These are phyloP conservation scores for Brachycybe producta DNA, from an alignment of 2,888 invertebrate genomes.

Conservation along the genomic window DNA sequence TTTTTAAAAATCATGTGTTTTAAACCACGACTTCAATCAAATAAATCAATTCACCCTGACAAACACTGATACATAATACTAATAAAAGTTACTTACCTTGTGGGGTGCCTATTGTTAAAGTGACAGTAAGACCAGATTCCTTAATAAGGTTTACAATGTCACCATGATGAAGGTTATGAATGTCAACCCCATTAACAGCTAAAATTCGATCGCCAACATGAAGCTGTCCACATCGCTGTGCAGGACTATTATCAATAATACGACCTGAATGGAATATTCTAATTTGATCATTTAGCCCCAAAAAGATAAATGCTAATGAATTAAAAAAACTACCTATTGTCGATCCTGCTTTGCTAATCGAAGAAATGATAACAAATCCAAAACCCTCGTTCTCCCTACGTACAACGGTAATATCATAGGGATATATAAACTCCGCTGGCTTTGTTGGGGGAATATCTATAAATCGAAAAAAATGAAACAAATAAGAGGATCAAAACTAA, in stretches of 20 bases:
- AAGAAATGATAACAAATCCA: constrained; percentile 96
- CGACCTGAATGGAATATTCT: constrained; percentile 49
- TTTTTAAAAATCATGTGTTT: too few relatives aligned
- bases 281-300: constrained; percentile 9
- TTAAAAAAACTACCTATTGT: constrained; percentile 54
- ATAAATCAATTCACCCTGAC: too few relatives aligned
- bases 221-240: constrained; percentile 78
- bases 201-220: constrained; percentile 91
- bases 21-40: too few relatives aligned
- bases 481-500: too few relatives aligned
- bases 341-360: constrained; percentile 73
- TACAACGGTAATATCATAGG: constrained; percentile 84
- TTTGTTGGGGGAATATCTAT: constrained; percentile 6
- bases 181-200: constrained; percentile 85
- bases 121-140: constrained; percentile 83
- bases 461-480: neutral
- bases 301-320: neutral
- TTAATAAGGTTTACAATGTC: constrained; percentile 96
- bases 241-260: constrained; percentile 88
- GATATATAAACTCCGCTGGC: constrained; percentile 34
- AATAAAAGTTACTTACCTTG: too few relatives aligned
- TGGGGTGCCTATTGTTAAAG: constrained; percentile 60
- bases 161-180: constrained; percentile 82
- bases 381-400: constrained; percentile 90
- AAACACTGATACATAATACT: too few relatives aligned